phyloP scores from a whole-genome alignment of 2,797 vertebrate species.

The Anguilla obscura region DNA sequence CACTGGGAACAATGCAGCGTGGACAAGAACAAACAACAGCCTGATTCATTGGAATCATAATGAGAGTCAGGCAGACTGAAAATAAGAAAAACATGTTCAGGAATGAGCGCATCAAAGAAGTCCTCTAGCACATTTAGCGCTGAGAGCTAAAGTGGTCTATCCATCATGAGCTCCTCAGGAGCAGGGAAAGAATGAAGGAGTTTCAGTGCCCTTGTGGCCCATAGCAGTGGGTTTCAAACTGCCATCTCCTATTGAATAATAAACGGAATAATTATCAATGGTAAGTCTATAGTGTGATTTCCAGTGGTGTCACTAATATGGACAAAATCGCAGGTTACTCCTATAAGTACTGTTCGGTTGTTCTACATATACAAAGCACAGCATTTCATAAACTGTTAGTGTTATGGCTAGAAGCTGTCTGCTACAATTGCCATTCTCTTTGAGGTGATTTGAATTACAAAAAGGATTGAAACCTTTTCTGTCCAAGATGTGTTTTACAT shows the following conservation, averaged over 20 bases:
- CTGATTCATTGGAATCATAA: conserved; percentile 38
- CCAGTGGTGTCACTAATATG: not conserved
- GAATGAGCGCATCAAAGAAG: conserved; percentile 45
- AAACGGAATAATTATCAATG: not conserved
- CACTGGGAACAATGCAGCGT: conserved; percentile 1
- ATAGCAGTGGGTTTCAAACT: not conserved
- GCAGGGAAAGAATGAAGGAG: not conserved
- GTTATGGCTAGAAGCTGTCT: not conserved
- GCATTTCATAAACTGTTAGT: not conserved
- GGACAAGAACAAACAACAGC: conserved; percentile 27
- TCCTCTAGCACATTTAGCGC: conserved; percentile 43
- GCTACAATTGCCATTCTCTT: not conserved
- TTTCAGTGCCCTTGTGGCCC: not conserved
- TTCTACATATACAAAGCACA: not conserved
- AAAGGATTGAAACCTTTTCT: not conserved
- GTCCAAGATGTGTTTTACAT: not conserved
- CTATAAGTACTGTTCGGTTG: not conserved
- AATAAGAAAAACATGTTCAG: conserved; percentile 33
- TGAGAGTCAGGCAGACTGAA: conserved; percentile 41
- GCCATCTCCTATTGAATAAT: not conserved
- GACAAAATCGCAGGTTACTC: not conserved
- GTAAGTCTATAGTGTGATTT: not conserved
- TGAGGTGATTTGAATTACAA: not conserved
- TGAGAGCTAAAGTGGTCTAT: conserved; percentile 44
- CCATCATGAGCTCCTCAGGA: conserved; percentile 41